Base-by-base conservation (phyloP, 2,113 vertebrate species). In the Myotis lucifugus region DNA sequence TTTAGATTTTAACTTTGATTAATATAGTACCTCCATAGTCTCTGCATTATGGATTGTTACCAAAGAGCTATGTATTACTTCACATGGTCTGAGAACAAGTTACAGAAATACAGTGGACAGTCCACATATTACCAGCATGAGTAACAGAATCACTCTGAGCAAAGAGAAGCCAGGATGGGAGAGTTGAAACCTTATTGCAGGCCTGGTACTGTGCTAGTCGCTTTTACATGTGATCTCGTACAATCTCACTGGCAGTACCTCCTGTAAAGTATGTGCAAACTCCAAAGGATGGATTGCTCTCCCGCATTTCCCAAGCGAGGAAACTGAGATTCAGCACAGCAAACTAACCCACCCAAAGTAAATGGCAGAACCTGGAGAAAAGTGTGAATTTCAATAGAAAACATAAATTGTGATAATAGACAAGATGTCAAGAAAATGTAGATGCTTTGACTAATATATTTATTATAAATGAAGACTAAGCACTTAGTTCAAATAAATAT, bases 1-100 rank as follows among this genome's bases (percentile, higher is more conserved):
- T 72, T 50, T 34, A 88, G 83, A 88, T 52, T 56, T 87, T 40
- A 13, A 86, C 34, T 54, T n/a, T 46, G 56, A 54, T 90, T n/a
- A 34, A 46, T 29, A 34, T 6, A n/a, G 19, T 52, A 73, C 7
- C 8, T 48, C 6, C 27, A 13, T 27, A 48, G 29, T 59, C 48
- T 13, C 21, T 48, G 46, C 61, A 12, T 48, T 25, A n/a, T 37
- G 29, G 8, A 37, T 82, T 32, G 6, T 90, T 72, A 87, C 25
- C 7, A 32, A 90, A 82, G 73, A 64, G 12, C 2, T 23, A 6
- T 54, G 23, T 23, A 5, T 69, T 54, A 2, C 11, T 59, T 82
- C 52, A 21, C 12, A 3, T 18, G 48, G 46, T 6, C 12, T 48
- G 56, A 50, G 76, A 56, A 64, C 29, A 48, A 34, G 17, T 29